phyloP scores from a whole-genome alignment of 37 sponge, comb jelly and placozoan genomes.

The Haliclona indistincta region DNA sequence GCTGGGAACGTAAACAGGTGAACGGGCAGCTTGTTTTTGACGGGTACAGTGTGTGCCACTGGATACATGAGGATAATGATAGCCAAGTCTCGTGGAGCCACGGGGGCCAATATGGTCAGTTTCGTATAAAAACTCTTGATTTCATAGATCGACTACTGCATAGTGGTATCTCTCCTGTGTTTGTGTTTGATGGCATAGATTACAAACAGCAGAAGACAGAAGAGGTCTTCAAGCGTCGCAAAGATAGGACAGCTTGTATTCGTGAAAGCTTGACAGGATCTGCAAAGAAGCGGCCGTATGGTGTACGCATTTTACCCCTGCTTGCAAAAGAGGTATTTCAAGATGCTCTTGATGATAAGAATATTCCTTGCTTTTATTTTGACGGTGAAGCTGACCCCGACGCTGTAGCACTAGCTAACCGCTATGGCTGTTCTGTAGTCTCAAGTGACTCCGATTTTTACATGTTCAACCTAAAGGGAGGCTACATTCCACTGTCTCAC shows the following conservation, averaged over 20 bases:
- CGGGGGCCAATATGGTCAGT: too few species aligned
- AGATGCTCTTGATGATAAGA: conserved; percentile 21
- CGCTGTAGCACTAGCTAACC: conserved; percentile 57
- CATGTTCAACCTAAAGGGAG: conserved; percentile 60
- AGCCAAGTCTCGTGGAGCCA: too few species aligned
- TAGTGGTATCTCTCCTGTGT: too few species aligned
- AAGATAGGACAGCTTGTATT: too few species aligned
- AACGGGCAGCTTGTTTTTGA: conserved; percentile 46
- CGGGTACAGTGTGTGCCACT: conserved; percentile 54
- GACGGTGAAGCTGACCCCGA: conserved; percentile 79
- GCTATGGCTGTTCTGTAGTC: conserved; percentile 60
- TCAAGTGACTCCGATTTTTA: conserved; percentile 78
- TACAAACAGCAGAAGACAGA: too few species aligned
- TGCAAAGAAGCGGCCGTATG: too few species aligned
- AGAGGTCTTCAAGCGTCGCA: too few species aligned
- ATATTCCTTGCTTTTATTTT: conserved; percentile 33
- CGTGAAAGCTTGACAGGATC: too few species aligned
- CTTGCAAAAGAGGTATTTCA: conserved; percentile 40
- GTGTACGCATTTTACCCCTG: too few species aligned
- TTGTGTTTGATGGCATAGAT: too few species aligned
- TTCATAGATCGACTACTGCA: too few species aligned
- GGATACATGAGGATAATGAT: conserved; percentile 5
- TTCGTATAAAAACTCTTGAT: too few species aligned
- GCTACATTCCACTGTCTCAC: conserved; percentile 60
- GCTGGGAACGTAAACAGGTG: conserved; percentile 27